phyloP scores from a whole-genome alignment of 2,888 invertebrate species.

The Argynnis bischoffii region DNA sequence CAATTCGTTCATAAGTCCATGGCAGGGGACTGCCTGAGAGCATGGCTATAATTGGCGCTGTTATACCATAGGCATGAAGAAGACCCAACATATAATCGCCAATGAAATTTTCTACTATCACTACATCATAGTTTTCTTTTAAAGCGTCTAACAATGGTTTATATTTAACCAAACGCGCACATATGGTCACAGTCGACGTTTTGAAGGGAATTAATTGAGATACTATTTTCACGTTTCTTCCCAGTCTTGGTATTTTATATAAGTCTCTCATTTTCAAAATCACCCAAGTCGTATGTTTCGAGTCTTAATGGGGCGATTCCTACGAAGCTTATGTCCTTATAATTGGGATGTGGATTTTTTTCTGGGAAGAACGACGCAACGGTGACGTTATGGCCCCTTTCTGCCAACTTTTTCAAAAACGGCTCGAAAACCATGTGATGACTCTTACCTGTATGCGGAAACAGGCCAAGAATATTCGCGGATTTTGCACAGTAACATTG shows the following conservation, averaged over 20 bases:
- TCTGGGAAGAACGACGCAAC: slow-evolving; percentile 83
- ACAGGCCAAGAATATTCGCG: slow-evolving; percentile 81
- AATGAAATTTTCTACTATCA: slow-evolving; percentile 84
- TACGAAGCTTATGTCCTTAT: slow-evolving; percentile 70
- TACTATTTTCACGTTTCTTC: slow-evolving; percentile 53
- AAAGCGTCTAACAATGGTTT: slow-evolving; percentile 62
- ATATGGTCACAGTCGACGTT: slow-evolving; percentile 61
- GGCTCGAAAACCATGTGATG: slow-evolving; percentile 84
- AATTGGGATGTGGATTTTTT: slow-evolving; percentile 69
- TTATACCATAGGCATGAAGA: slow-evolving; percentile 74
- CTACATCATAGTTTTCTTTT: slow-evolving; percentile 82
- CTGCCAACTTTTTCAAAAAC: slow-evolving; percentile 77
- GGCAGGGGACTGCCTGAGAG: slow-evolving; percentile 83
- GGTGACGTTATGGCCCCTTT: slow-evolving; percentile 83
- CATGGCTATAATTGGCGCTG: slow-evolving; percentile 81
- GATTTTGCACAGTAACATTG: slow-evolving; percentile 52
- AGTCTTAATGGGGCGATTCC: slow-evolving; percentile 62
- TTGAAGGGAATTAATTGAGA: slow-evolving; percentile 57
- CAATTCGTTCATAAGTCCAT: slow-evolving; percentile 64
- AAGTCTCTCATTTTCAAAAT: slow-evolving; percentile 52
- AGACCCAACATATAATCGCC: slow-evolving; percentile 85
- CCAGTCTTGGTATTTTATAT: slow-evolving; percentile 51
- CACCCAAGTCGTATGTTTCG: slow-evolving; percentile 59
- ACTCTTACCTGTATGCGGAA: slow-evolving; percentile 83
- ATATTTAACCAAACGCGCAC: slow-evolving; percentile 64